These are phyloP conservation scores for Megalonaias nervosa DNA, from an alignment of 1,140 invertebrate genomes.

Conservation along the genomic window DNA sequence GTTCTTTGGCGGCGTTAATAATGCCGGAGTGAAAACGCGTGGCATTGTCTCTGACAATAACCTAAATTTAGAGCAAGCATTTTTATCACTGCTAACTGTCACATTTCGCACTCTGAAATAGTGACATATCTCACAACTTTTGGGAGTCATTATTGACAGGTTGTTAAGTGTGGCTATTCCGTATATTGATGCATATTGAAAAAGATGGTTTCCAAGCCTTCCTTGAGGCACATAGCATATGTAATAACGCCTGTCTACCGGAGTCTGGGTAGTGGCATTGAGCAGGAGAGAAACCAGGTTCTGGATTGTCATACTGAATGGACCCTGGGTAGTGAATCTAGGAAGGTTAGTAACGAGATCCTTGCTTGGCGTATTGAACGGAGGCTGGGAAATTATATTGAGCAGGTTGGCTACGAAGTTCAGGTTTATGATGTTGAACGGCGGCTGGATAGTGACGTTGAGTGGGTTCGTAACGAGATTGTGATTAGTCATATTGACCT, in stretches of 20 bases:
- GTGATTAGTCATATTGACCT: too few species aligned
- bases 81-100: background rate
- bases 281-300: too few species aligned
- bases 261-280: too few species aligned
- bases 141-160: constrained; percentile 29
- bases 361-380: too few species aligned
- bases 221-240: constrained; percentile 42
- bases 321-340: too few species aligned
- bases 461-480: too few species aligned
- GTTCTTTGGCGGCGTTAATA: constrained; percentile 27
- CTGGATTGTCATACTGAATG: too few species aligned
- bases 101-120: constrained; percentile 30
- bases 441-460: too few species aligned
- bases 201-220: constrained; percentile 54
- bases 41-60: constrained; percentile 22
- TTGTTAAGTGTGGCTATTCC: constrained; percentile 39
- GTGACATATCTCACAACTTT: constrained; percentile 12
- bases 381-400: too few species aligned
- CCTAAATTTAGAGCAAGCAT: background rate
- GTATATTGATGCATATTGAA: constrained; percentile 51
- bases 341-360: too few species aligned
- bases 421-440: too few species aligned
- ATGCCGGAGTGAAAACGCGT: constrained; percentile 37
- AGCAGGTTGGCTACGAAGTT: too few species aligned
- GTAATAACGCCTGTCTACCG: background rate